A percentile compares a stretch with the other conserved stretches of the same genome.
Evolutionary conservation across 2,113 vertebrate species (phyloP).

Genomic region (Rhizomys pruinosus): DNA sequence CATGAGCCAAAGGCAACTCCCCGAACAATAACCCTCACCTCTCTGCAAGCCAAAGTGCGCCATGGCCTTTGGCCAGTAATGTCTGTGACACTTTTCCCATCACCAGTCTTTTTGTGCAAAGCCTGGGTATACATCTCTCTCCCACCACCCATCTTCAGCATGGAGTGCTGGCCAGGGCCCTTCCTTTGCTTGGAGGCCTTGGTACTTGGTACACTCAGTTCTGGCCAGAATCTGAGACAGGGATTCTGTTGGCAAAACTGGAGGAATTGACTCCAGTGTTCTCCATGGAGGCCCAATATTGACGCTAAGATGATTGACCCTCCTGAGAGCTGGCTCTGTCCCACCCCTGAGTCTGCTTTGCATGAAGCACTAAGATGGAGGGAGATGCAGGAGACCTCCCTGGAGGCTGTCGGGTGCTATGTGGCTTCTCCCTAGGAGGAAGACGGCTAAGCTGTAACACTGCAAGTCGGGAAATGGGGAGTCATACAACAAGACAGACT

Average conservation of each 20-base stretch:
- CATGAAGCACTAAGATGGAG: background rate
- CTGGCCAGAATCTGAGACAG: background rate
- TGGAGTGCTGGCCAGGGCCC: background rate
- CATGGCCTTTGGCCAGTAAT: background rate
- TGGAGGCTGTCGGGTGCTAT: background rate
- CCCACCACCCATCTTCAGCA: background rate
- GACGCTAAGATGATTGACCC: background rate
- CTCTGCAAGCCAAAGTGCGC: background rate
- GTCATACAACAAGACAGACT: background rate
- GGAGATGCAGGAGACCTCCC: background rate
- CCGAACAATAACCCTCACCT: background rate
- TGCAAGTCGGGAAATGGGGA: background rate
- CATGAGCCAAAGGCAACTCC: background rate
- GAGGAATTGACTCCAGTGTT: background rate
- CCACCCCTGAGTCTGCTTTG: background rate
- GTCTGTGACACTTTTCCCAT: background rate
- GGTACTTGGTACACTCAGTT: too few relatives aligned
- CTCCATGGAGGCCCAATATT: too few relatives aligned
- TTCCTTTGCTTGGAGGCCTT: background rate
- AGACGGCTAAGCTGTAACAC: too few relatives aligned
- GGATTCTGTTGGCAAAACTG: background rate
- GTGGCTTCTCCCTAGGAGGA: background rate
- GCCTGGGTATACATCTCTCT: background rate
- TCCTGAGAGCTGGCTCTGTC: background rate
- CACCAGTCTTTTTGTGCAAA: background rate